These are phyloP conservation scores for Agelaius tricolor DNA, from an alignment of 2,113 vertebrate genomes.

Conservation along the genomic window DNA sequence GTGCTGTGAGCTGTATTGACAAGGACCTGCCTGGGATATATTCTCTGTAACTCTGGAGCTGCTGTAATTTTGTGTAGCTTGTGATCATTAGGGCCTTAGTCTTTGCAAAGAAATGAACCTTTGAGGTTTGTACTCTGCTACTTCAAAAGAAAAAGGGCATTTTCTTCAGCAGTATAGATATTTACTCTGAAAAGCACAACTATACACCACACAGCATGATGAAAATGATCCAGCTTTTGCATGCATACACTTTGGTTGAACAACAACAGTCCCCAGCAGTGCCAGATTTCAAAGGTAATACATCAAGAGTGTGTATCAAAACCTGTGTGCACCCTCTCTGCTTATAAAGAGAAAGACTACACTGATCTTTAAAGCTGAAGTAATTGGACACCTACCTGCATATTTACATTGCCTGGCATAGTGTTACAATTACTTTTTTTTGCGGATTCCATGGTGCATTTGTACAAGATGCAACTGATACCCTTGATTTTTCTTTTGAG, in stretches of 20 bases:
- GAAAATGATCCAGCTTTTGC: slow-evolving; percentile 42
- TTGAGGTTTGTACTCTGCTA: not conserved
- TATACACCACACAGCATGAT: slow-evolving; percentile 4
- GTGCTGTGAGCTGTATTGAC: slow-evolving; percentile 60
- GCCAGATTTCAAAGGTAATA: slow-evolving; percentile 54
- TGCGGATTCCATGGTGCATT: not conserved
- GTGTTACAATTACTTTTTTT: not conserved
- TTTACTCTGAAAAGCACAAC: slow-evolving; percentile 2
- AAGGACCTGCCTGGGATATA: slow-evolving; percentile 6
- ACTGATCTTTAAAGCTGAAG: slow-evolving; percentile 31
- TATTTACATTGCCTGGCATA: slow-evolving; percentile 38
- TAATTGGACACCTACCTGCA: slow-evolving; percentile 46
- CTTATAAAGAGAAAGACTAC: not conserved
- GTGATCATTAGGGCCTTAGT: slow-evolving; percentile 17
- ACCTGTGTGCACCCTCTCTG: slow-evolving; percentile 3
- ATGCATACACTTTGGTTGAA: not conserved
- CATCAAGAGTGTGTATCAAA: slow-evolving; percentile 1
- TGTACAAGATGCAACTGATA: not conserved
- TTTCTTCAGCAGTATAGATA: slow-evolving; percentile 30
- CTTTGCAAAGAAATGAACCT: slow-evolving; percentile 26
- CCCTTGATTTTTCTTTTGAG: not conserved
- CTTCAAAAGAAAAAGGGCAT: slow-evolving; percentile 41
- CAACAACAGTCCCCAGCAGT: slow-evolving; percentile 31
- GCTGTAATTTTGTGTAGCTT: not conserved
- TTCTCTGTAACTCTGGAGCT: slow-evolving; percentile 21